Percentiles rank a stretch among this genome's conserved stretches.
Evolutionary conservation across 2,888 invertebrate genomes (phyloP).

Genomic region (Thereva nobilitata): DNA sequence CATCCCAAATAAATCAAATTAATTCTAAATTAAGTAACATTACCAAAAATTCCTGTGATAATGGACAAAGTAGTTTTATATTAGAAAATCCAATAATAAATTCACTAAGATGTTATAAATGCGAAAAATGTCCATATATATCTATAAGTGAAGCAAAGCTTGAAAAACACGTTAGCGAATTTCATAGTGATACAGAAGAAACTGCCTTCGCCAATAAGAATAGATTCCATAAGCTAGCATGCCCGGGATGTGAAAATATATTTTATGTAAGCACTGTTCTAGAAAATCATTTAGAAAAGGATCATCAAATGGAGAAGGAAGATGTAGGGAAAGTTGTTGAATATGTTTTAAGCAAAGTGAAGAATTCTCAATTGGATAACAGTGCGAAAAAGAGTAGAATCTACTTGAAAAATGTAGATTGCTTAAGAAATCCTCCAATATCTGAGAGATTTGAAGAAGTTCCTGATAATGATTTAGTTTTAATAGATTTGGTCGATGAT

Average conservation of each 20-base stretch:
- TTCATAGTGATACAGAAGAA: conserved; percentile 21
- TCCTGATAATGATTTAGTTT: conserved; percentile 8
- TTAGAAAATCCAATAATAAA: neutral
- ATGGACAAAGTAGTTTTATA: neutral
- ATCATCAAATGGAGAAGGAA: conserved; percentile 68
- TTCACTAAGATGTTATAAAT: conserved; percentile 45
- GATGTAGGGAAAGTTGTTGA: conserved; percentile 66
- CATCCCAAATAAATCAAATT: conserved; percentile 3
- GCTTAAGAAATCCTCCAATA: conserved; percentile 50
- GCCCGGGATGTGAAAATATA: conserved; percentile 70
- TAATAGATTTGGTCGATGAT: conserved; percentile 18
- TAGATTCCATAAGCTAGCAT: conserved; percentile 59
- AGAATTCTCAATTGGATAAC: neutral
- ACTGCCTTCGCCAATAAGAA: conserved; percentile 45
- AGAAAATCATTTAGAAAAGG: conserved; percentile 67
- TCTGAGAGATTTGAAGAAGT: neutral
- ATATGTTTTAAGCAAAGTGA: conserved; percentile 52
- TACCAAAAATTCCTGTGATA: neutral
- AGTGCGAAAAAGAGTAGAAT: conserved; percentile 50
- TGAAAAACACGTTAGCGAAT: conserved; percentile 43
- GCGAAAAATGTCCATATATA: conserved; percentile 52
- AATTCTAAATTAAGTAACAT: neutral
- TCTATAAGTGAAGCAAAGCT: conserved; percentile 47
- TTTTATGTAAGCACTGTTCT: conserved; percentile 68
- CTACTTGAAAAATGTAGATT: conserved; percentile 56